Conservation (phyloP, 2,113 vertebrate species). For the Phycodurus eques region DNA sequence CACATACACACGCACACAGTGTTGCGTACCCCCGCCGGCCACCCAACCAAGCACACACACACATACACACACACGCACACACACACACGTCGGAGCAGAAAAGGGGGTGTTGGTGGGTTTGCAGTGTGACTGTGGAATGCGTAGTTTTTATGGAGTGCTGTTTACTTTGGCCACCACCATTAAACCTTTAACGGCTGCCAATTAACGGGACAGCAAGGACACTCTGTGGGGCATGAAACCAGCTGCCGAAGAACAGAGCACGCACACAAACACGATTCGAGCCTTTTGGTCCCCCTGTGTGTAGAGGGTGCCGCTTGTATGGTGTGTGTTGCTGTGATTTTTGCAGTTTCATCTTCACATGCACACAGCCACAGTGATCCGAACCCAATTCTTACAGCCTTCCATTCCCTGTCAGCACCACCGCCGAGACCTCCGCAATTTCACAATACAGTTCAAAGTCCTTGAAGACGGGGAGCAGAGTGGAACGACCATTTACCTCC, state of each 20-base stretch:
- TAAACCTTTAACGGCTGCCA: conserved; percentile 77
- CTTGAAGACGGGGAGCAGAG: conserved; percentile 64
- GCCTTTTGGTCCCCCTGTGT: conserved; percentile 33
- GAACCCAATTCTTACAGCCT: conserved; percentile 22
- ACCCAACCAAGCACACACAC: conserved; percentile 26
- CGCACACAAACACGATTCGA: conserved; percentile 24
- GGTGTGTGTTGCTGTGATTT: conserved; percentile 24
- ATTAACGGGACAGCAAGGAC: conserved; percentile 73
- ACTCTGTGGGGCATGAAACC: conserved; percentile 71
- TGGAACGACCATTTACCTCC: conserved; percentile 51
- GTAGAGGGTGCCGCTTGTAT: conserved; percentile 13
- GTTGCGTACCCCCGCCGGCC: background rate
- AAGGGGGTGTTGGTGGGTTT: conserved; percentile 70
- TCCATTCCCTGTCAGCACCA: conserved; percentile 33
- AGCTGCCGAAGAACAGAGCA: conserved; percentile 60
- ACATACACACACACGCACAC: conserved; percentile 34
- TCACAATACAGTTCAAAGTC: conserved; percentile 62
- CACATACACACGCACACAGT: conserved; percentile 30
- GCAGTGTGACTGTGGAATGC: conserved; percentile 70
- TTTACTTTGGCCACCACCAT: conserved; percentile 74
- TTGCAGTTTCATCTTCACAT: conserved; percentile 6
- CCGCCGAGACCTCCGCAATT: conserved; percentile 51
- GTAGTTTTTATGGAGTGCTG: conserved; percentile 75
- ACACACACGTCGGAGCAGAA: conserved; percentile 45
- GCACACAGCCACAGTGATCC: conserved; percentile 11